Evolutionary conservation across 2,888 invertebrate species (phyloP).

Genomic region (Margaritifera margaritifera): DNA sequence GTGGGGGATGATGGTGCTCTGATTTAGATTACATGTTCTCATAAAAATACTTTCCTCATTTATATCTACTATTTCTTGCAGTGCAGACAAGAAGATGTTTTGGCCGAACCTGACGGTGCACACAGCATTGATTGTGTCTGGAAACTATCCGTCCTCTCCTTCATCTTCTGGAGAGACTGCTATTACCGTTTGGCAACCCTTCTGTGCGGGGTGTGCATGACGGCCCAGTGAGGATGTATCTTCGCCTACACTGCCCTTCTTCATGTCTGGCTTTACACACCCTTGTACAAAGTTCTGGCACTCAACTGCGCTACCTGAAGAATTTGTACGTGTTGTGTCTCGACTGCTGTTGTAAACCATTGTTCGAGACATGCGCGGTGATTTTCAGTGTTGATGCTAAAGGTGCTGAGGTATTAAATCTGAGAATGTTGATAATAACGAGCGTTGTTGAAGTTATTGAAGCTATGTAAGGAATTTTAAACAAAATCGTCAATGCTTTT

Average conservation of each 20-base stretch:
- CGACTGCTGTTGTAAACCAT: constrained; percentile 72
- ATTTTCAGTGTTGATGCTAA: constrained; percentile 49
- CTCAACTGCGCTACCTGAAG: constrained; percentile 74
- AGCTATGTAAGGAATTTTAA: too few species aligned
- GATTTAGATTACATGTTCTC: too few species aligned
- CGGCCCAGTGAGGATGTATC: constrained; percentile 75
- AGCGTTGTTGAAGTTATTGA: too few species aligned
- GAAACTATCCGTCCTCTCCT: constrained; percentile 79
- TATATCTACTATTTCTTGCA: constrained; percentile 16
- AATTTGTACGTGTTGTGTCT: constrained; percentile 74
- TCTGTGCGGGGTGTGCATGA: constrained; percentile 80
- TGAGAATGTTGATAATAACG: too few species aligned
- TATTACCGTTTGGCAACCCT: constrained; percentile 82
- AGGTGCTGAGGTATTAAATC: background rate
- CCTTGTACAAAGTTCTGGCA: constrained; percentile 80
- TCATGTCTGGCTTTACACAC: constrained; percentile 84
- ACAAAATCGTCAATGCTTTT: too few species aligned
- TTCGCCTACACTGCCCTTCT: constrained; percentile 75
- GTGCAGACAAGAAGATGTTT: constrained; percentile 57
- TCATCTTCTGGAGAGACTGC: constrained; percentile 79
- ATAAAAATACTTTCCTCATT: too few species aligned
- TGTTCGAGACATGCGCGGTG: constrained; percentile 47
- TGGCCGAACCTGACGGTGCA: constrained; percentile 55
- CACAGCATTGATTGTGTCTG: constrained; percentile 80
- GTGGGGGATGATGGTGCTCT: too few species aligned